Percentiles rank a stretch among this genome's conserved stretches.
These are phyloP conservation scores for Embiotoca jacksoni DNA, from an alignment of 2,113 vertebrate species.

Conservation along the genomic window DNA sequence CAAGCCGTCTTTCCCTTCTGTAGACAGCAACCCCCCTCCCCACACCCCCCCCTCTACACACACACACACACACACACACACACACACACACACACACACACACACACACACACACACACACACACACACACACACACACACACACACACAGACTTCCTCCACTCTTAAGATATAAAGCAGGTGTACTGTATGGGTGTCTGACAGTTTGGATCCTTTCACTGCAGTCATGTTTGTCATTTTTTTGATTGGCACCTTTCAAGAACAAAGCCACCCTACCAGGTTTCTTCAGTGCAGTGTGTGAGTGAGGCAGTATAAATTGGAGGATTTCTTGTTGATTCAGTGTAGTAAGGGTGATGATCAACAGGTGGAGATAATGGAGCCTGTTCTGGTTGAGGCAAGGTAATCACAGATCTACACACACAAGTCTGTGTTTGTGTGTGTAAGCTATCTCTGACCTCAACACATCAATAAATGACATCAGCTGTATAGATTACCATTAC, in stretches of 20 bases:
- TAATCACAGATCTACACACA: constrained; percentile 15
- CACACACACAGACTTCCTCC: constrained; percentile 4
- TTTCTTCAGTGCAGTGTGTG: constrained; percentile 8
- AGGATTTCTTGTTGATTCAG: constrained; percentile 45
- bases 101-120: constrained; percentile 22
- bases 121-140: constrained; percentile 15
- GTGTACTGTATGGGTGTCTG: constrained; percentile 19
- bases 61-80: neutral
- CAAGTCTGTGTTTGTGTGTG: neutral
- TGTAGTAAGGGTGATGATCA: constrained; percentile 47
- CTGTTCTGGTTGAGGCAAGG: constrained; percentile 23
- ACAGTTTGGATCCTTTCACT: constrained; percentile 23
- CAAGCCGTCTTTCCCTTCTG: constrained; percentile 9
- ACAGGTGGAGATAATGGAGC: constrained; percentile 59
- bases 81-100: neutral
- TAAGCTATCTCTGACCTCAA: constrained; percentile 12
- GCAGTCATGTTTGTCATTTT: constrained; percentile 37
- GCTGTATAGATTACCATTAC: constrained; percentile 39
- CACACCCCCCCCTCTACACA: too few species aligned
- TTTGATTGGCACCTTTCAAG: constrained; percentile 46
- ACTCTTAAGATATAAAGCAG: constrained; percentile 1
- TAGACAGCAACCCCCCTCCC: neutral
- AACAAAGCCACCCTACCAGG: constrained; percentile 21
- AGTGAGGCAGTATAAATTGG: constrained; percentile 36
- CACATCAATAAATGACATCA: constrained; percentile 53